Conservation (phyloP, 2,113 vertebrate species). For the Pelodiscus sinensis region DNA sequence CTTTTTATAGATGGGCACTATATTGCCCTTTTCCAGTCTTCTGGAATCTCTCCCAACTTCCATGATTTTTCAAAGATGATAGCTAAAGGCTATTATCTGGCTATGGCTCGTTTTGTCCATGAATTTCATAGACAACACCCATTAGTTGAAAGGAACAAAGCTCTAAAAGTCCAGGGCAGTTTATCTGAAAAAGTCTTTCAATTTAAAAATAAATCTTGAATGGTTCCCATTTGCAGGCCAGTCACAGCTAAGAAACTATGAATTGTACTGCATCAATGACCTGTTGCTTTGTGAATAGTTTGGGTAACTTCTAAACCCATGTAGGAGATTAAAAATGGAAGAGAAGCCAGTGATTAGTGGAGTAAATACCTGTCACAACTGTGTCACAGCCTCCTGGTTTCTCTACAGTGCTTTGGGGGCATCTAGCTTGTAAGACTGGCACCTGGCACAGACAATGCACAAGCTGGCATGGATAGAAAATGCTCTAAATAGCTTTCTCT, state of each 20-base stretch:
- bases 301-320: background rate
- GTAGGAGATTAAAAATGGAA: background rate
- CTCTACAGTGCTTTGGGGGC: background rate
- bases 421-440: background rate
- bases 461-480: constrained; percentile 15
- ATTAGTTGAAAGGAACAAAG: constrained; percentile 39
- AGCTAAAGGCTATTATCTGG: background rate
- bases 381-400: background rate
- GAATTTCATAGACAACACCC: constrained; percentile 42
- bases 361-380: background rate
- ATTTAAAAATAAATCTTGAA: background rate
- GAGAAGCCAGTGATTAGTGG: background rate
- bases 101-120: background rate
- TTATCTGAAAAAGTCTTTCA: background rate
- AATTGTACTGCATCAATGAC: background rate
- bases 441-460: background rate
- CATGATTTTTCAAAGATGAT: no score
- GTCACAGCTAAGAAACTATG: background rate
- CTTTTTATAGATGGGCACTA: no score
- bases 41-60: no score
- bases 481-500: background rate
- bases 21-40: no score
- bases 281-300: background rate
- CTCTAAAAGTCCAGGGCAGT: background rate
- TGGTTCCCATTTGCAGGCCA: background rate